Evolutionary conservation across 53 echinoderm and acorn worm genomes (phyloP).

Genomic region (Mesocentrotus franciscanus): DNA sequence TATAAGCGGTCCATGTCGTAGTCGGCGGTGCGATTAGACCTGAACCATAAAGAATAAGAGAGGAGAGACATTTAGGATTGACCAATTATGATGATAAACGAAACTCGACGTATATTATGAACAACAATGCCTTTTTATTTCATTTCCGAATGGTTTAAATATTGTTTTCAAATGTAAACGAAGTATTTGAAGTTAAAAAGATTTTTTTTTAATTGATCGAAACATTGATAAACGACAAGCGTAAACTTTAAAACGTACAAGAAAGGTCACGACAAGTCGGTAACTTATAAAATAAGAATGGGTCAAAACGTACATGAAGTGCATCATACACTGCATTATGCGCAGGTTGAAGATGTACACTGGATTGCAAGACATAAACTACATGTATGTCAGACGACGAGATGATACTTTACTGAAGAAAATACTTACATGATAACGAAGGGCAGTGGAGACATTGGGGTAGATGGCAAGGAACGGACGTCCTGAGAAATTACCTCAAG

Average conservation of each 20-base stretch:
- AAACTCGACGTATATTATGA: background rate
- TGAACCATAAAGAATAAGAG: background rate
- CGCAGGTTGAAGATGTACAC: no score
- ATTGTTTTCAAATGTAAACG: background rate
- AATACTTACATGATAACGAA: conserved; percentile 14
- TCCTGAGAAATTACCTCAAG: background rate
- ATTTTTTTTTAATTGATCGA: no score
- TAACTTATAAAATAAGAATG: background rate
- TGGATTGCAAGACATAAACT: no score
- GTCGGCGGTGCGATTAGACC: background rate
- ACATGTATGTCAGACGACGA: no score
- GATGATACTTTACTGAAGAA: no score
- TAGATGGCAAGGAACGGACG: background rate
- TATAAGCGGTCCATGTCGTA: conserved; percentile 50
- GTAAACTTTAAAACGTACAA: no score
- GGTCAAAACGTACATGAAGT: no score
- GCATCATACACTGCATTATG: no score
- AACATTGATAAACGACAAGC: no score
- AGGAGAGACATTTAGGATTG: background rate
- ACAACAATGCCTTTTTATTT: background rate
- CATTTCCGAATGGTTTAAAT: background rate
- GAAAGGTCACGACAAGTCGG: background rate
- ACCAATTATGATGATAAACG: background rate
- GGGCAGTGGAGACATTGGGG: conserved; percentile 3
- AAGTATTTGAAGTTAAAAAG: background rate